phyloP scores from a whole-genome alignment of 1,140 invertebrate species.

The Brachionus manjavacas region DNA sequence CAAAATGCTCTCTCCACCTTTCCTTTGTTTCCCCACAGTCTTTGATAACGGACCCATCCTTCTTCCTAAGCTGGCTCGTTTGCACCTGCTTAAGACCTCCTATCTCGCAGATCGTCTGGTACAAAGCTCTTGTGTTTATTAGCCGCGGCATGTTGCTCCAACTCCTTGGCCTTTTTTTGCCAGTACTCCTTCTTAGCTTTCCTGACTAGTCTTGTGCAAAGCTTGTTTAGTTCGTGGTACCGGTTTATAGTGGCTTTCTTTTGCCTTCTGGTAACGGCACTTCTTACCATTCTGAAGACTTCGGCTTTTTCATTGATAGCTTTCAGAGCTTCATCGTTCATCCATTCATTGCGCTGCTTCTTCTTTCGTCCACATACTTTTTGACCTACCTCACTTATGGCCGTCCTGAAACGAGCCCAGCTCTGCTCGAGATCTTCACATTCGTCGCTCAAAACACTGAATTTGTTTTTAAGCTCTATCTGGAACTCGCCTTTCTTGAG shows the following conservation, averaged over 20 bases:
- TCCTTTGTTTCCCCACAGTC: not conserved
- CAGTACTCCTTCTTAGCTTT: not conserved
- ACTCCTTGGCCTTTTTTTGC: not conserved
- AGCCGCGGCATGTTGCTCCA: not conserved
- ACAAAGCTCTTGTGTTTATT: not conserved
- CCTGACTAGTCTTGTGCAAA: no score
- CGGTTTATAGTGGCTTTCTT: no score
- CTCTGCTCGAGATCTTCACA: not conserved
- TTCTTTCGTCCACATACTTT: not conserved
- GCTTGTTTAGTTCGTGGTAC: no score
- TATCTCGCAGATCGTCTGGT: not conserved
- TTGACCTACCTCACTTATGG: not conserved
- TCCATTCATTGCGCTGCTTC: no score
- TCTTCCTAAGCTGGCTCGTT: not conserved
- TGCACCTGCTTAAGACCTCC: not conserved
- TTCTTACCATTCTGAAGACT: no score
- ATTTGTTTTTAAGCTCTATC: not conserved
- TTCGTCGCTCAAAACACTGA: not conserved
- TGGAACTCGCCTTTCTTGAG: not conserved
- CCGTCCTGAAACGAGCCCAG: not conserved
- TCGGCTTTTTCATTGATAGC: no score
- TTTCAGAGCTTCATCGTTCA: no score
- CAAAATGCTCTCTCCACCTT: not conserved
- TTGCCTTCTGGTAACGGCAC: no score
- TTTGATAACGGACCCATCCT: not conserved